phyloP scores from a whole-genome alignment of 2,888 invertebrate species.

The Operophtera brumata region DNA sequence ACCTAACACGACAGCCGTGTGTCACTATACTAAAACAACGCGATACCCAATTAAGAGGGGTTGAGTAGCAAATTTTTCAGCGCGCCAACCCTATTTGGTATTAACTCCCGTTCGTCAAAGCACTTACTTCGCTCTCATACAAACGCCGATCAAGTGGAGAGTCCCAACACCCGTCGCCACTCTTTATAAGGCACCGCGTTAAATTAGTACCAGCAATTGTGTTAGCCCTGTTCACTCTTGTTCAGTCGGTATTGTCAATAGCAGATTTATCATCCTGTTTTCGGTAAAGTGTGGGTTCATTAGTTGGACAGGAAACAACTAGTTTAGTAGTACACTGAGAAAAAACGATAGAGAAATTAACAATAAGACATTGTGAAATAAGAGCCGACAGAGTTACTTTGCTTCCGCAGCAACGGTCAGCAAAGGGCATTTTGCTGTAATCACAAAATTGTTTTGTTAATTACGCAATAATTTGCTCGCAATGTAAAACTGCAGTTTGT shows the following conservation, averaged over 20 bases:
- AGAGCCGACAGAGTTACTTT: no score
- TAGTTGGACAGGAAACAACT: constrained; percentile 22
- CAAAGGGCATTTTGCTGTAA: no score
- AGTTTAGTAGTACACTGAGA: no score
- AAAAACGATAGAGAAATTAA: no score
- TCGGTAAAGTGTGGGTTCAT: constrained; percentile 39
- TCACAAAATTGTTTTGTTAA: no score
- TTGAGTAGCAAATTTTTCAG: constrained; percentile 79
- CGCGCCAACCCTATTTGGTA: constrained; percentile 72
- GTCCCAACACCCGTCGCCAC: constrained; percentile 64
- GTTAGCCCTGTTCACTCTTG: constrained; percentile 56
- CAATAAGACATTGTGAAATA: no score
- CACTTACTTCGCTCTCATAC: constrained; percentile 69
- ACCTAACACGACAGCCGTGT: constrained; percentile 18
- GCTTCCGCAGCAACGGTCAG: no score
- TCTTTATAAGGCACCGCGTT: constrained; percentile 76
- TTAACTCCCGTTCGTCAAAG: constrained; percentile 69
- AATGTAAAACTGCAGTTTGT: no score
- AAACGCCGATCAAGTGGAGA: constrained; percentile 77
- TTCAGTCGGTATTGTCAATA: constrained; percentile 57
- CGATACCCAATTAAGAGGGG: constrained; percentile 76
- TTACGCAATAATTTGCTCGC: no score
- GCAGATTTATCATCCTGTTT: constrained; percentile 61
- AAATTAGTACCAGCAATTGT: constrained; percentile 78
- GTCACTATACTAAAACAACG: constrained; percentile 49